Evolutionary conservation across 2,113 vertebrate species (phyloP).

Genomic region (Phoenicopterus ruber): DNA sequence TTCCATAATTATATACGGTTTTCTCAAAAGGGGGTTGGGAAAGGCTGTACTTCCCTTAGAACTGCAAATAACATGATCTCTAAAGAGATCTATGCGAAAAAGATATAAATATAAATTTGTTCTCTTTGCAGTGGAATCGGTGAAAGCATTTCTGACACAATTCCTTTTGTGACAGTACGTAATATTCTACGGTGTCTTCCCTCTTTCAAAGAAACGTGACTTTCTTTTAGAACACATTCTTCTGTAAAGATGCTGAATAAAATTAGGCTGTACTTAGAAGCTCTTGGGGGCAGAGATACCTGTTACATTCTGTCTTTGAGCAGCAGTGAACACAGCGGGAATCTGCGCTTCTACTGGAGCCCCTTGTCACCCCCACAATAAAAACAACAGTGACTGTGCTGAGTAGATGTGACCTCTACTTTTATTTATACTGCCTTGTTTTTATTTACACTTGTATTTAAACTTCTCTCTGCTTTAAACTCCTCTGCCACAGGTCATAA

Average conservation of each 20-base stretch:
- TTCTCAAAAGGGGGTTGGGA: background rate
- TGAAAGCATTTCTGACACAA: background rate
- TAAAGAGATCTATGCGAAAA: background rate
- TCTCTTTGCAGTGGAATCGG: background rate
- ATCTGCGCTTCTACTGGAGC: background rate
- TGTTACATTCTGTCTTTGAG: background rate
- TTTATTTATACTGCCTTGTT: background rate
- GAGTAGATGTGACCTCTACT: background rate
- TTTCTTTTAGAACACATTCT: background rate
- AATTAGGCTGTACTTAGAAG: background rate
- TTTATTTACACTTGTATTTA: background rate
- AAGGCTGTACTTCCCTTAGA: background rate
- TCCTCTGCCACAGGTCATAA: background rate
- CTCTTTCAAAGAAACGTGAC: background rate
- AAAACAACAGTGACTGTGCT: background rate
- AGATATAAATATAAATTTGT: background rate
- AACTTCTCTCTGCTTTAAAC: background rate
- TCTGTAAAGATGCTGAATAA: background rate
- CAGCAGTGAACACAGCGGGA: background rate
- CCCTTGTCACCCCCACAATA: background rate
- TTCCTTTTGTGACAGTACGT: background rate
- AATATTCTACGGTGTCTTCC: background rate
- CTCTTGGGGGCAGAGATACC: background rate
- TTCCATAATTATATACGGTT: background rate
- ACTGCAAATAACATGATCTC: background rate